phyloP scores from a whole-genome alignment of 2,888 invertebrate species.

The Pseudolycoriella hygida region DNA sequence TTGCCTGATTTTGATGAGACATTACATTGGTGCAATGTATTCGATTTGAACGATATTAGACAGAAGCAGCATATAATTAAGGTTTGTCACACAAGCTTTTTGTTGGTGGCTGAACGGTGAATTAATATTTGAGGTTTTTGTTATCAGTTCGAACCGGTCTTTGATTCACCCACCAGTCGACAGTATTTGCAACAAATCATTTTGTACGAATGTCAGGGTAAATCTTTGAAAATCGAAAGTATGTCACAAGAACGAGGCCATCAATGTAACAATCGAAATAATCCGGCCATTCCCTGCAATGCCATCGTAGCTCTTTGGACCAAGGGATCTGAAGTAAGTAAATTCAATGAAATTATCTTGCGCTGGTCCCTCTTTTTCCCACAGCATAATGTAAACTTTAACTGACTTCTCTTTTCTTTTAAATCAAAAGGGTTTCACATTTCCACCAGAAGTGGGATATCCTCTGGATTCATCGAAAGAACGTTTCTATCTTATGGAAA shows the following conservation, averaged over 20 bases:
- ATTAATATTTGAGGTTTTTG: not conserved
- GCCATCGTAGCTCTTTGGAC: constrained; percentile 42
- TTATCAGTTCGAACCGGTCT: constrained; percentile 10
- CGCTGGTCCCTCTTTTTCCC: too few species aligned
- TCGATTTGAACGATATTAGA: constrained; percentile 33
- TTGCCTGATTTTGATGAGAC: constrained; percentile 36
- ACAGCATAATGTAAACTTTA: too few species aligned
- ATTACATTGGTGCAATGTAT: constrained; percentile 39
- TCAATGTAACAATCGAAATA: constrained; percentile 33
- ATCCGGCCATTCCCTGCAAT: constrained; percentile 34
- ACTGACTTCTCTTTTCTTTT: too few species aligned
- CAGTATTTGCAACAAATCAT: constrained; percentile 40
- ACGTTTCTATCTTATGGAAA: constrained; percentile 40
- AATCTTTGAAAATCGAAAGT: constrained; percentile 28
- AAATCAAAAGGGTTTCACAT: constrained; percentile 33
- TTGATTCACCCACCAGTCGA: constrained; percentile 23
- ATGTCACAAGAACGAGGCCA: constrained; percentile 31
- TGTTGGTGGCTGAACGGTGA: not conserved
- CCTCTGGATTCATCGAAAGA: constrained; percentile 36
- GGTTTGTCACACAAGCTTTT: constrained; percentile 19
- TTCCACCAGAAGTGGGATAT: constrained; percentile 43
- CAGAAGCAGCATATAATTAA: constrained; percentile 39
- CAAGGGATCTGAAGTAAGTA: constrained; percentile 35
- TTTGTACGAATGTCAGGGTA: constrained; percentile 42
- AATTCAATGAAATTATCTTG: too few species aligned